Evolutionary conservation across 2,113 vertebrate genomes (phyloP).

Genomic region (Epinephelus cyanopodus): DNA sequence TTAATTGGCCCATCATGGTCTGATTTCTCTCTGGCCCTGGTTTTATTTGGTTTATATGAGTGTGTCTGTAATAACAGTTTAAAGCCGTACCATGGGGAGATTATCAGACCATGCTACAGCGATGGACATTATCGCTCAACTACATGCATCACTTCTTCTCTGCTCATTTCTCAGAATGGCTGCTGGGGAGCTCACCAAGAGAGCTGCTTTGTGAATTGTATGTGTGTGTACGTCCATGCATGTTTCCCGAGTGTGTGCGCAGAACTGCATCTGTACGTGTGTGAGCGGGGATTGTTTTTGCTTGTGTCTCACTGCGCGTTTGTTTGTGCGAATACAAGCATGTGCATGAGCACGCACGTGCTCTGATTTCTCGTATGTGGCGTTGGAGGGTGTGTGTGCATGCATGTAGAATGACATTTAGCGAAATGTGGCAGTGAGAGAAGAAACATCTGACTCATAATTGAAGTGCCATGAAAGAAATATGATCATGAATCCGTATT

Average conservation of each 20-base stretch:
- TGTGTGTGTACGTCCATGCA: conserved; percentile 13
- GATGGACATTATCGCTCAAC: conserved; percentile 78
- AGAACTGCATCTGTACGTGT: neutral
- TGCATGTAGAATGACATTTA: conserved; percentile 81
- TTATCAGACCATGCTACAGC: conserved; percentile 75
- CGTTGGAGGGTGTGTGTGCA: conserved; percentile 61
- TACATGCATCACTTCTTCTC: conserved; percentile 78
- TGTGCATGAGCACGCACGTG: conserved; percentile 17
- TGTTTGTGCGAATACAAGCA: conserved; percentile 12
- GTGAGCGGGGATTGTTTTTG: conserved; percentile 30
- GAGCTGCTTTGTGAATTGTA: conserved; percentile 52
- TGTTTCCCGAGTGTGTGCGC: neutral
- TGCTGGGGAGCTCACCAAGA: conserved; percentile 73
- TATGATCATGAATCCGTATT: conserved; percentile 77
- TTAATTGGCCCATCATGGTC: conserved; percentile 75
- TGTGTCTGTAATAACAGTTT: conserved; percentile 77
- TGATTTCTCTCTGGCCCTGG: conserved; percentile 69
- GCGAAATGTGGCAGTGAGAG: conserved; percentile 69
- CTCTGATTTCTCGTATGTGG: conserved; percentile 13
- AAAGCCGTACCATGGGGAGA: conserved; percentile 76
- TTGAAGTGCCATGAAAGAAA: conserved; percentile 83
- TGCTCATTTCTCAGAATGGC: conserved; percentile 74
- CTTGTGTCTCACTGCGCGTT: conserved; percentile 11
- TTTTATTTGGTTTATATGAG: conserved; percentile 75
- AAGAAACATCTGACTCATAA: conserved; percentile 84